These are phyloP conservation scores for Percopsis transmontana DNA, from an alignment of 2,113 vertebrate genomes.

Conservation along the genomic window DNA sequence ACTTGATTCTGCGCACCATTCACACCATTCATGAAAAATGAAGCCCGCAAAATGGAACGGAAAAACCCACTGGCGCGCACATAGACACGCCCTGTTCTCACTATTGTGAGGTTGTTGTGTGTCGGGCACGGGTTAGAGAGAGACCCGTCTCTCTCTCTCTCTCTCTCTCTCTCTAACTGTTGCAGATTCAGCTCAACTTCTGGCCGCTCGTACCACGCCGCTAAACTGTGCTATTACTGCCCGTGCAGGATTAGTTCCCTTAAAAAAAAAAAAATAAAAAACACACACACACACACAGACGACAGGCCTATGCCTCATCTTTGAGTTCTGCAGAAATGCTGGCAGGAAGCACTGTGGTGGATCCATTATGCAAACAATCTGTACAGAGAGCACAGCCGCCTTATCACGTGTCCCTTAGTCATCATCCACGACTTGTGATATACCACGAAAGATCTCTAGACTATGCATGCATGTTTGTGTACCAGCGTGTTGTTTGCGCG, in stretches of 20 bases:
- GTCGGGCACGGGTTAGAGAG: too few species aligned
- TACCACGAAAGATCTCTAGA: conserved; percentile 16
- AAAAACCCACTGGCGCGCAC: too few species aligned
- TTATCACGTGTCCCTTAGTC: conserved; percentile 44
- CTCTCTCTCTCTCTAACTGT: too few species aligned
- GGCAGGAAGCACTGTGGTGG: conserved; percentile 59
- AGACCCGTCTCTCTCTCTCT: too few species aligned
- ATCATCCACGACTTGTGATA: conserved; percentile 37
- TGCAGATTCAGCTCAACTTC: not conserved
- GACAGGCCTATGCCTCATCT: conserved; percentile 28
- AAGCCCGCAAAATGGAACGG: too few species aligned
- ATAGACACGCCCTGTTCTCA: too few species aligned
- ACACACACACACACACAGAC: conserved; percentile 3
- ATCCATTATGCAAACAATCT: conserved; percentile 63
- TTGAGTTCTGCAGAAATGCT: conserved; percentile 37
- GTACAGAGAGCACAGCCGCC: conserved; percentile 29
- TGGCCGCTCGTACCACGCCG: not conserved
- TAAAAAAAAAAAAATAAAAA: not conserved
- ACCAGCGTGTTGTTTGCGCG: too few species aligned
- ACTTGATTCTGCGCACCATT: too few species aligned
- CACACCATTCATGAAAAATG: too few species aligned
- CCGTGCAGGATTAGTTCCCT: not conserved
- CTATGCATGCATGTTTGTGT: not conserved
- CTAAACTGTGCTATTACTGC: not conserved
- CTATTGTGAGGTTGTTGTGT: not conserved